phyloP scores from a whole-genome alignment of 2,113 vertebrate genomes.

The Syngnathoides biaculeatus region DNA sequence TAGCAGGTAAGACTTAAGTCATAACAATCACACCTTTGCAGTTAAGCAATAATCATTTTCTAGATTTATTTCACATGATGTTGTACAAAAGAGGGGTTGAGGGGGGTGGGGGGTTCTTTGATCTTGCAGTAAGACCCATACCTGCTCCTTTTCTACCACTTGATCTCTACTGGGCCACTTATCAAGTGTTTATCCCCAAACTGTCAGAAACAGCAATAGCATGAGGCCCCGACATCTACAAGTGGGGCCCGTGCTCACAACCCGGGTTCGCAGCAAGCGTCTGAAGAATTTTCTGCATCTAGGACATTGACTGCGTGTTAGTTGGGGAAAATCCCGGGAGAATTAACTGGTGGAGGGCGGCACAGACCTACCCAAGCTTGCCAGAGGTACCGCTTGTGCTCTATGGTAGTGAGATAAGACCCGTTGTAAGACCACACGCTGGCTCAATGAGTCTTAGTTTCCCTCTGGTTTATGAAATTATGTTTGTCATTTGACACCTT shows the following conservation, averaged over 20 bases:
- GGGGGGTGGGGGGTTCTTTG: no score
- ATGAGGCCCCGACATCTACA: not conserved
- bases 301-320: not conserved
- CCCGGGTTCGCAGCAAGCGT: not conserved
- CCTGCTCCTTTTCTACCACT: not conserved
- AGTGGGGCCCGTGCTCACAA: not conserved
- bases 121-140: no score
- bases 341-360: not conserved
- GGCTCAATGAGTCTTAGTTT: not conserved
- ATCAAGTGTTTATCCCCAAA: not conserved
- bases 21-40: no score
- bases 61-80: no score
- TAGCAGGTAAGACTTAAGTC: not conserved
- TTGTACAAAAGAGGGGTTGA: no score
- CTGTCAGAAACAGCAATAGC: not conserved
- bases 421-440: not conserved
- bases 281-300: not conserved
- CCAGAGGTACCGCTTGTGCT: not conserved
- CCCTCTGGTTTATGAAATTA: not conserved
- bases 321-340: not conserved
- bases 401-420: not conserved
- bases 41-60: no score
- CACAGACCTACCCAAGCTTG: not conserved
- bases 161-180: not conserved
- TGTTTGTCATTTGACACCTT: slow-evolving; percentile 14